Evolutionary conservation across 2,888 invertebrate genomes (phyloP).

Genomic region (Eurytoma californica): DNA sequence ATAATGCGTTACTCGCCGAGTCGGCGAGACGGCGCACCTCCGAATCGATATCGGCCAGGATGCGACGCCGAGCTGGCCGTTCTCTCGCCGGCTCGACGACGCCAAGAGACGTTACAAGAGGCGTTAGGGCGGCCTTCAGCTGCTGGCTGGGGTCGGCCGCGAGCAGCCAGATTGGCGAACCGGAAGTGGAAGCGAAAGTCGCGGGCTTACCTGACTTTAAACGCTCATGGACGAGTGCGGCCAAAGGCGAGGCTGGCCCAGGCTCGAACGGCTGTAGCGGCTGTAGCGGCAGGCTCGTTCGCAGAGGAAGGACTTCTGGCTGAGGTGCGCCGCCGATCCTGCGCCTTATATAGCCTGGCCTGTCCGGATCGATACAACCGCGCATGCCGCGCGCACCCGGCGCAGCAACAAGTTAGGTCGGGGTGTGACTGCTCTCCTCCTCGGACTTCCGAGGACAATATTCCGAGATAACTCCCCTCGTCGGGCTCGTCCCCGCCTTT

Average conservation of each 20-base stretch:
- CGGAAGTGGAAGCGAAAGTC: too few relatives aligned
- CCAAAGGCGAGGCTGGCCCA: background rate
- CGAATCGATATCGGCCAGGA: conserved; percentile 16
- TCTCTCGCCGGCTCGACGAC: background rate
- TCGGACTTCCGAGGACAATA: too few relatives aligned
- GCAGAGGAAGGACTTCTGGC: conserved; percentile 22
- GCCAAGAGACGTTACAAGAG: too few relatives aligned
- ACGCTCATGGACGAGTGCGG: conserved; percentile 6
- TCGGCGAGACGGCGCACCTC: background rate
- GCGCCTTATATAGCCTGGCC: conserved; percentile 40
- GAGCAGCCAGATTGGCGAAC: background rate
- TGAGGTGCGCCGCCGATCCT: conserved; percentile 14
- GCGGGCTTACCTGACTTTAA: conserved; percentile 26
- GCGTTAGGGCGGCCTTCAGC: too few relatives aligned
- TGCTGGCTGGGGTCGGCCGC: too few relatives aligned
- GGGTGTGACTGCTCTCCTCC: background rate
- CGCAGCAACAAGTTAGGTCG: conserved; percentile 71
- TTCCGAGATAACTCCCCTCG: too few relatives aligned
- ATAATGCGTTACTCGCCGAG: too few relatives aligned
- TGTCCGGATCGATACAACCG: conserved; percentile 69
- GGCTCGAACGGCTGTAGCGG: too few relatives aligned
- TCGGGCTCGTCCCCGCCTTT: too few relatives aligned
- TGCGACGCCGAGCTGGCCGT: too few relatives aligned
- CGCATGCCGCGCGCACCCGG: conserved; percentile 66
- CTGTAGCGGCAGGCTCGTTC: too few relatives aligned